phyloP scores from a whole-genome alignment of 2,797 vertebrate species.

The Pseudochirops corinnae region DNA sequence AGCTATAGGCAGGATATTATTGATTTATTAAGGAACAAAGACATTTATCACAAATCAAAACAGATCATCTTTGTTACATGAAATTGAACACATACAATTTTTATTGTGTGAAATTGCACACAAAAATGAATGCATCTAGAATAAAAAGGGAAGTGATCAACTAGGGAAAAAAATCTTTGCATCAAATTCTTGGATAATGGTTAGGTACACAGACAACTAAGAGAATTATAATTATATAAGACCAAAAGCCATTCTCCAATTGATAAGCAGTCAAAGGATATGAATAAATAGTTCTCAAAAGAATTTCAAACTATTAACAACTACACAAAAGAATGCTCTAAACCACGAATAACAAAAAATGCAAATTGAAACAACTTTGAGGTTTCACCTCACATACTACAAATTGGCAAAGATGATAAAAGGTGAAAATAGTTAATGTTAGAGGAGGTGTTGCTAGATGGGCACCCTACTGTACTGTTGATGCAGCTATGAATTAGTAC shows the following conservation, averaged over 20 bases:
- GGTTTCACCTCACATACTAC: neutral
- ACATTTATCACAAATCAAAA: neutral
- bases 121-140: neutral
- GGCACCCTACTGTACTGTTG: neutral
- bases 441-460: neutral
- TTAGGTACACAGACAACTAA: neutral
- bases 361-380: neutral
- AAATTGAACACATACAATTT: neutral
- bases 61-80: neutral
- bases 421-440: neutral
- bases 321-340: neutral
- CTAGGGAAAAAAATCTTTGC: neutral
- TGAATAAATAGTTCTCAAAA: neutral
- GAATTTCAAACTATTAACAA: neutral
- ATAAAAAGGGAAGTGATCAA: neutral
- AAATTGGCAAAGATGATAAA: neutral
- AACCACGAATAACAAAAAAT: neutral
- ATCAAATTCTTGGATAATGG: neutral
- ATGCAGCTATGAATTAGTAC: neutral
- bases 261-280: neutral
- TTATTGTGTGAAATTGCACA: neutral
- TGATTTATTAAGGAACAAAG: neutral
- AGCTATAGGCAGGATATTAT: neutral
- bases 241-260: neutral
- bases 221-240: neutral